phyloP scores from a whole-genome alignment of 2,888 invertebrate genomes.

The Petrolisthes manimaculis region DNA sequence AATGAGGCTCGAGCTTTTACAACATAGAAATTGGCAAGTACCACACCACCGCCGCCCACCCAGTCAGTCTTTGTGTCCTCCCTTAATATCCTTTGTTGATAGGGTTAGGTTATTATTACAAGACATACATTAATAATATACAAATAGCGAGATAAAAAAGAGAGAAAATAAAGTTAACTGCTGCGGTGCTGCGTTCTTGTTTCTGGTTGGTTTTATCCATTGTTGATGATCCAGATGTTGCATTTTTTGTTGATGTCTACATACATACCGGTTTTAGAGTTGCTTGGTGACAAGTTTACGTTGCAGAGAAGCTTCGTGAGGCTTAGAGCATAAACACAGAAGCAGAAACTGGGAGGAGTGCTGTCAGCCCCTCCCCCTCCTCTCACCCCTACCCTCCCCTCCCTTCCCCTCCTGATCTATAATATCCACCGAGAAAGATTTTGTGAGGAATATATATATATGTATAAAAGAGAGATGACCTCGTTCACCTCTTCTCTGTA shows the following conservation, averaged over 20 bases:
- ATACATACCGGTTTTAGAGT: constrained; percentile 43
- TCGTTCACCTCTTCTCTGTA: constrained; percentile 49
- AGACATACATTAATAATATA: too few relatives aligned
- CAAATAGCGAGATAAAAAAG: not conserved
- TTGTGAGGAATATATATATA: not conserved
- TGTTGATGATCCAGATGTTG: constrained; percentile 56
- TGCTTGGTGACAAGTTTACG: constrained; percentile 43
- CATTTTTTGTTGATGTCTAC: constrained; percentile 30
- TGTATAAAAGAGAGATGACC: constrained; percentile 46
- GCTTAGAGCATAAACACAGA: not conserved
- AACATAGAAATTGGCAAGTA: too few relatives aligned
- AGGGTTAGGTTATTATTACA: too few relatives aligned
- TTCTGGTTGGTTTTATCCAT: constrained; percentile 50
- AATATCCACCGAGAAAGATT: too few relatives aligned
- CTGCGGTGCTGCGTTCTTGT: constrained; percentile 55
- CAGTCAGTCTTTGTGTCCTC: too few relatives aligned
- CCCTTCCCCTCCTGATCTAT: too few relatives aligned
- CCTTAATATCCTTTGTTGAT: too few relatives aligned
- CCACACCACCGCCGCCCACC: too few relatives aligned
- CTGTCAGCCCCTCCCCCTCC: too few relatives aligned
- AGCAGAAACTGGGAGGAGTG: too few relatives aligned
- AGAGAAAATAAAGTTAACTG: constrained; percentile 31
- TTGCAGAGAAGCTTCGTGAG: constrained; percentile 22
- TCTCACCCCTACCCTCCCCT: too few relatives aligned
- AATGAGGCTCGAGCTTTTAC: too few relatives aligned